Evolutionary conservation across 2,888 invertebrate genomes (phyloP).

Genomic region (Plagiodera versicolora): DNA sequence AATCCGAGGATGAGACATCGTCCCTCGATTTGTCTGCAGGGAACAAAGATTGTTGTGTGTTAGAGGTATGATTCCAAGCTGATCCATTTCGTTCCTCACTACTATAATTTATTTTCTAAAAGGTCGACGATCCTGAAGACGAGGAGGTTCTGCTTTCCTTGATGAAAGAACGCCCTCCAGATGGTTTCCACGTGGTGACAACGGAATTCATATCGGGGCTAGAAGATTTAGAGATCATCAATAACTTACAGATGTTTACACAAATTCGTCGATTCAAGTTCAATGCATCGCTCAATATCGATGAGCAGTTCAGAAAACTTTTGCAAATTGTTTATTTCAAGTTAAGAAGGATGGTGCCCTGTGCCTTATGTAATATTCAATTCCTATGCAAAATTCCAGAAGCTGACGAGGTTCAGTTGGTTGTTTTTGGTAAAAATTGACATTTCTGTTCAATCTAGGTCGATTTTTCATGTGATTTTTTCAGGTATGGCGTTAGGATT

Average conservation of each 20-base stretch:
- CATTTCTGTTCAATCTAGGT: not conserved
- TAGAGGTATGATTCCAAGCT: constrained; percentile 61
- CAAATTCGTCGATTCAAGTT: constrained; percentile 76
- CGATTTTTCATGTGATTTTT: constrained; percentile 11
- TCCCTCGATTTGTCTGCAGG: constrained; percentile 71
- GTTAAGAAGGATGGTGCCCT: constrained; percentile 83
- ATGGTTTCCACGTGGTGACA: constrained; percentile 78
- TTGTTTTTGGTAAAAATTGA: constrained; percentile 59
- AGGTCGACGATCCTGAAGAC: constrained; percentile 83
- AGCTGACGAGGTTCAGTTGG: constrained; percentile 69
- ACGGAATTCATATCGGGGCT: constrained; percentile 76
- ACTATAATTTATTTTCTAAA: not conserved
- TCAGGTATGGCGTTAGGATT: constrained; percentile 79
- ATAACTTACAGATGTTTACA: constrained; percentile 80
- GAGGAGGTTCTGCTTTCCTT: constrained; percentile 73
- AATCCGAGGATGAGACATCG: constrained; percentile 68
- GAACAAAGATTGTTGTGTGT: constrained; percentile 77
- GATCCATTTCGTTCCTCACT: not conserved
- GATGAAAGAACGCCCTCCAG: constrained; percentile 73
- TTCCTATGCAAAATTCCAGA: constrained; percentile 88
- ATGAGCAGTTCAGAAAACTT: constrained; percentile 61
- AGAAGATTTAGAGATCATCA: constrained; percentile 66
- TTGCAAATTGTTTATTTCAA: constrained; percentile 84
- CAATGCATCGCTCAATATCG: constrained; percentile 54
- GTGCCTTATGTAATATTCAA: constrained; percentile 77